Evolutionary conservation across 2,113 vertebrate species (phyloP), one percentile per base, ranked within the genome.

Genomic region (Haemorhous mexicanus): DNA sequence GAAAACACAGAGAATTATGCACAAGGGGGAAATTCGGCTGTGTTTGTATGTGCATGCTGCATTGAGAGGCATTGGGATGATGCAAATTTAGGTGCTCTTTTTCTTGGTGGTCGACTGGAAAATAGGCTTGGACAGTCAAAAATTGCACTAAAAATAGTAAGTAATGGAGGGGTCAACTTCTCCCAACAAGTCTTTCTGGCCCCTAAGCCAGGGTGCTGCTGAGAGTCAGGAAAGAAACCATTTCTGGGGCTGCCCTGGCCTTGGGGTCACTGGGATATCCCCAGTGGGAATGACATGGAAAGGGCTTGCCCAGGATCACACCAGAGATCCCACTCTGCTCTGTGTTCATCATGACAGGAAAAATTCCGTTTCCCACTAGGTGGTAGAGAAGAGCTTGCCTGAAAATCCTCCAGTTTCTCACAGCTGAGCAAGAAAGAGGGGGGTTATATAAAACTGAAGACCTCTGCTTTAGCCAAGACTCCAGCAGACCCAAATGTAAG

Each of bases 341-440:
- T 6, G 14, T 1, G 17, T 44, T 84, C 5, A 0, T 20, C 33
- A 0, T 4, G 47, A 33, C 2, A 7, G 78, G 89, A 92, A 75
- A 72, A 67, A 69, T 10, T 55, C 27, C 16, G 2, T 81, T 90
- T 92, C 59, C 93, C 97, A 61, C 96, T 94, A 96, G 97, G 87
- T 97, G 97, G 96, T 95, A 87, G 95, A 84, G 91, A 83, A 69
- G 95, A 96, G 94, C 95, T 95, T 90, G 80, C 33, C 44, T 91
- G 64, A 64, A 90, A 84, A 67, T 61, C 59, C n/a, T 86, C 73
- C 30, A 0, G 8, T 33, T 59, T 83, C 43, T 84, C 58, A 16
- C 39, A 69, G 46, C 49, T 67, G 46, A 93, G 50, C n/a, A 5
- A 17, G 16, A 33, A 44, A 24, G 30, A 76, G 59, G 11, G 6